Evolutionary conservation across 2,888 invertebrate species (phyloP).

Genomic region (Cerastis leucographa): DNA sequence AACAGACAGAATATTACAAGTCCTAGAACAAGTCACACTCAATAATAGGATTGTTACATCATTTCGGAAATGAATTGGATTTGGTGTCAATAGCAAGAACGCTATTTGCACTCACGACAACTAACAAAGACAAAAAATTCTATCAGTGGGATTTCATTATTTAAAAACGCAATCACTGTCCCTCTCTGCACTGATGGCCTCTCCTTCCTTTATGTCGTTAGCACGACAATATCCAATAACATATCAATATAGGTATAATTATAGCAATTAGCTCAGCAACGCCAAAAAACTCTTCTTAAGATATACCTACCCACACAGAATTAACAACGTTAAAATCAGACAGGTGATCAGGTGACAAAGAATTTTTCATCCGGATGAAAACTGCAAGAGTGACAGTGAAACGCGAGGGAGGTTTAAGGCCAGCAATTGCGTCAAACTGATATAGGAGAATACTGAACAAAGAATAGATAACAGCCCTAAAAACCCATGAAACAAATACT

Average conservation of each 20-base stretch:
- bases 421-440: constrained; percentile 17
- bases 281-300: neutral
- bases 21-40: constrained; percentile 37
- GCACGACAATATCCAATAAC: neutral
- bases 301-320: neutral
- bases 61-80: constrained; percentile 16
- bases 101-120: neutral
- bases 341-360: neutral
- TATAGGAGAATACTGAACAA: constrained; percentile 12
- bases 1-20: constrained; percentile 48
- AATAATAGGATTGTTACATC: constrained; percentile 49
- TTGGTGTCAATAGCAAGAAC: constrained; percentile 19
- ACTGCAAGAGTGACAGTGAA: neutral
- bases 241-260: neutral
- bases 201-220: neutral
- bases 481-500: constrained; percentile 33
- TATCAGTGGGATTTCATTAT: neutral
- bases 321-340: constrained; percentile 5
- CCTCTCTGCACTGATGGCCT: neutral
- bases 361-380: neutral
- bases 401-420: neutral
- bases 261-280: constrained; percentile 12
- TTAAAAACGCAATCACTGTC: too few relatives aligned
- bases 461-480: constrained; percentile 22
- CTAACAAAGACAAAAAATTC: neutral